These are phyloP conservation scores for Centropyge bicolor DNA, from an alignment of 2,797 vertebrate species.

Conservation along the genomic window DNA sequence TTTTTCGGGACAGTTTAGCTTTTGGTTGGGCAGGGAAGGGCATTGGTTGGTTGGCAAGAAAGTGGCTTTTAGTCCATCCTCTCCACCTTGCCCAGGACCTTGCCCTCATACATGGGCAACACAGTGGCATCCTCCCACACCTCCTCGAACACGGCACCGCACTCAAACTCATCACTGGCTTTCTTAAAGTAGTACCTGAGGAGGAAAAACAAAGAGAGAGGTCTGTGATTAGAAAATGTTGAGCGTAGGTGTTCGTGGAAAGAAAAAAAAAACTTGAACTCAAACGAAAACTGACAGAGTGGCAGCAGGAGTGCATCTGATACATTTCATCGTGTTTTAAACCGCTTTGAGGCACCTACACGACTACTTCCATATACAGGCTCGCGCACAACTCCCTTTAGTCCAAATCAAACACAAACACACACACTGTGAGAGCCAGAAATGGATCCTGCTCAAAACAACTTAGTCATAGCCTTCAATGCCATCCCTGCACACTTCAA, in stretches of 20 bases:
- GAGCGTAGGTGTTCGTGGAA: conserved; percentile 21
- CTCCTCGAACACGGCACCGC: conserved; percentile 96
- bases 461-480: conserved; percentile 80
- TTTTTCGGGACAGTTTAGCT: conserved; percentile 62
- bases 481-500: conserved; percentile 76
- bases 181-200: conserved; percentile 98
- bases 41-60: conserved; percentile 44
- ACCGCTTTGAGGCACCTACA: conserved; percentile 68
- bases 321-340: conserved; percentile 61
- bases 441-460: conserved; percentile 78
- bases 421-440: conserved; percentile 67
- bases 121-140: conserved; percentile 91
- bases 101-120: conserved; percentile 94
- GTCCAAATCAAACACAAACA: conserved; percentile 77
- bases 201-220: conserved; percentile 40
- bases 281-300: conserved; percentile 55
- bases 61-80: conserved; percentile 87
- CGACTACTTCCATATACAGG: conserved; percentile 65
- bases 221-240: conserved; percentile 57
- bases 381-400: conserved; percentile 66
- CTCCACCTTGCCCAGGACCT: conserved; percentile 96
- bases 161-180: conserved; percentile 95
- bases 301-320: conserved; percentile 67
- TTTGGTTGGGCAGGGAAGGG: conserved; percentile 60
- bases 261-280: conserved; percentile 17